Evolutionary conservation across 64 coral and sea anemone species (phyloP).

Genomic region (Pachyseris speciosa): DNA sequence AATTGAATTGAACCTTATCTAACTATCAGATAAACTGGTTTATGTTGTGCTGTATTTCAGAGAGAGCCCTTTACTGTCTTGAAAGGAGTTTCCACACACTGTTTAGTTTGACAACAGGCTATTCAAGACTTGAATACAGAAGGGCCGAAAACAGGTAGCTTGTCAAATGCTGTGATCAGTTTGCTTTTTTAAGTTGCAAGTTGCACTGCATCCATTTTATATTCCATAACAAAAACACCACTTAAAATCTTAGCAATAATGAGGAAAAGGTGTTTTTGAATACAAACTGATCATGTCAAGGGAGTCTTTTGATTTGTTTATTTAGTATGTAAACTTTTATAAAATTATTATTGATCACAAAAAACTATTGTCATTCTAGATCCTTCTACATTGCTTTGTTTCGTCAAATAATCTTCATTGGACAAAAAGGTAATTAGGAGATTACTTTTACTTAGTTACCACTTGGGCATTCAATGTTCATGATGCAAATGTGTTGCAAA

Average conservation of each 20-base stretch:
- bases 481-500: no score
- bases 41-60: conserved; percentile 57
- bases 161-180: neutral
- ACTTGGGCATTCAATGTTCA: no score
- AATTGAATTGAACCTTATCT: conserved; percentile 3
- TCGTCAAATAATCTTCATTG: conserved; percentile 92
- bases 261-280: no score
- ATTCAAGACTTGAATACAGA: conserved; percentile 81
- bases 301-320: no score
- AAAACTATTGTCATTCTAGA: conserved; percentile 47
- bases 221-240: no score
- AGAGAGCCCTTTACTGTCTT: conserved; percentile 90
- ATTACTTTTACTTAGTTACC: neutral
- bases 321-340: neutral
- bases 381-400: conserved; percentile 94
- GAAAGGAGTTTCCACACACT: conserved; percentile 97
- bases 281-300: no score
- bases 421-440: conserved; percentile 79
- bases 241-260: no score
- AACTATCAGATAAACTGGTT: neutral
- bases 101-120: conserved; percentile 91
- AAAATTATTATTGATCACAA: neutral
- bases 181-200: no score
- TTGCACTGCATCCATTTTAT: no score
- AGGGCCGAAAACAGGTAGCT: conserved; percentile 91